Percentiles rank a stretch among this genome's conserved stretches.
phyloP scores from a whole-genome alignment of 37 sponge, comb jelly and placozoan species.

The Amphimedon queenslandica region DNA sequence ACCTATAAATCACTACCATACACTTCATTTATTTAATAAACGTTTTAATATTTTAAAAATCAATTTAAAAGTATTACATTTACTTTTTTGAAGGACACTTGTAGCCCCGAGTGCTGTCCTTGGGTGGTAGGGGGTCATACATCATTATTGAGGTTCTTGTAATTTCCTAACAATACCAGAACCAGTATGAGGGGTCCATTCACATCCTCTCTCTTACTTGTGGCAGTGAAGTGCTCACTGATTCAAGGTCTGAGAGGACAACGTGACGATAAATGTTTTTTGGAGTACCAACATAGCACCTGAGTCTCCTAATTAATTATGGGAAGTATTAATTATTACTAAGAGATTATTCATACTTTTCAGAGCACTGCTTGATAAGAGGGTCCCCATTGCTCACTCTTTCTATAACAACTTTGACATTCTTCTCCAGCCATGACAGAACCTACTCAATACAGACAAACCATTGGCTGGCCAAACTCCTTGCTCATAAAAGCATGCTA shows the following conservation, averaged over 20 bases:
- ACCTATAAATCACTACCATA: too few species aligned
- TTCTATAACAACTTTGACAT: conserved; percentile 39
- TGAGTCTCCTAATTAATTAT: conserved; percentile 14
- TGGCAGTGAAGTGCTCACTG: conserved; percentile 43
- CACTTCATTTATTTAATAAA: too few species aligned
- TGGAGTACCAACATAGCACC: conserved; percentile 69
- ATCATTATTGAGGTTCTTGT: conserved; percentile 48
- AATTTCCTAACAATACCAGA: conserved; percentile 43
- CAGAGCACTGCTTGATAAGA: conserved; percentile 23
- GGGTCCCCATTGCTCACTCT: conserved; percentile 40
- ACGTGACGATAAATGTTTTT: conserved; percentile 80
- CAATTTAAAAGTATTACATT: background rate
- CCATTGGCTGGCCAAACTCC: too few species aligned
- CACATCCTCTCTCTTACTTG: conserved; percentile 39
- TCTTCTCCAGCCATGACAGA: conserved; percentile 70
- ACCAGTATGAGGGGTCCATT: background rate
- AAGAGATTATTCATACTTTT: conserved; percentile 34
- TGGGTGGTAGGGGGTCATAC: conserved; percentile 85
- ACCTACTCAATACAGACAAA: conserved; percentile 35
- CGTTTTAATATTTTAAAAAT: too few species aligned
- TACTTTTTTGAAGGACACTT: conserved; percentile 34
- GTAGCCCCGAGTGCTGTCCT: conserved; percentile 56
- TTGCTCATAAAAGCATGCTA: too few species aligned
- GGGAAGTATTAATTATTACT: conserved; percentile 5
- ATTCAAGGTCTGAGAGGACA: conserved; percentile 71